A percentile compares a stretch with the other conserved stretches of the same genome.
phyloP scores from a whole-genome alignment of 2,888 invertebrate species.

The Gonocerus acuteangulatus region DNA sequence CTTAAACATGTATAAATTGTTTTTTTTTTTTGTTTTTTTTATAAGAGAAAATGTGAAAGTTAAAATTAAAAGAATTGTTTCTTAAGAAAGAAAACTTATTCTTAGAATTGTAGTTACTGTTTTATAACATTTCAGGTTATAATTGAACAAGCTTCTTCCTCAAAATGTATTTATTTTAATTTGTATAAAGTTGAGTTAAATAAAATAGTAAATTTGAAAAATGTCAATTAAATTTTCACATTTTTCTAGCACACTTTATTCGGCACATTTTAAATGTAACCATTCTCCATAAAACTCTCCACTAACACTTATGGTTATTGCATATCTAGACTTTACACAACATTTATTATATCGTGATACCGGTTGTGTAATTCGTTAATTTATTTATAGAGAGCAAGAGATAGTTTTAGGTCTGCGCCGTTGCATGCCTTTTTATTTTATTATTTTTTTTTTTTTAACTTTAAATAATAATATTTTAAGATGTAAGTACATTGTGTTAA shows the following conservation, averaged over 20 bases:
- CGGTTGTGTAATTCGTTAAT: constrained; percentile 17
- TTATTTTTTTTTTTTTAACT: constrained; percentile 11
- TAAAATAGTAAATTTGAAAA: constrained; percentile 21
- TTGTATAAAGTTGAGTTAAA: constrained; percentile 27
- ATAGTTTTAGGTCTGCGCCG: constrained; percentile 7
- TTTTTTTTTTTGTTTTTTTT: too few relatives aligned
- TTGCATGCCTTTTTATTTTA: constrained; percentile 26
- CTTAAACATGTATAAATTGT: constrained; percentile 1
- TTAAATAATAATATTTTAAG: constrained; percentile 18
- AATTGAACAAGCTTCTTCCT: constrained; percentile 24
- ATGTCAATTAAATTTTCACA: constrained; percentile 26
- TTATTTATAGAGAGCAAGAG: constrained; percentile 10
- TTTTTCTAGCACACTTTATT: constrained; percentile 23
- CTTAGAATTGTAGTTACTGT: constrained; percentile 18
- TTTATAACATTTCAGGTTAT: constrained; percentile 9
- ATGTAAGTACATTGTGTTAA: constrained; percentile 24
- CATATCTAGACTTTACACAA: constrained; percentile 26
- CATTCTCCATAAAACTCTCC: constrained; percentile 18
- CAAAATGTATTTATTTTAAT: constrained; percentile 23
- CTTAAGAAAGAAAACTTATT: constrained; percentile 11
- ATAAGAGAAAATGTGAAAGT: constrained; percentile 13
- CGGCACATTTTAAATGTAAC: constrained; percentile 26
- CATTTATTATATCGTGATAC: constrained; percentile 17
- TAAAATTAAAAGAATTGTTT: constrained; percentile 9
- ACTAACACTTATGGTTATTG: constrained; percentile 11